Conservation (phyloP, 2,888 invertebrate species). For the Netelia virgata region DNA sequence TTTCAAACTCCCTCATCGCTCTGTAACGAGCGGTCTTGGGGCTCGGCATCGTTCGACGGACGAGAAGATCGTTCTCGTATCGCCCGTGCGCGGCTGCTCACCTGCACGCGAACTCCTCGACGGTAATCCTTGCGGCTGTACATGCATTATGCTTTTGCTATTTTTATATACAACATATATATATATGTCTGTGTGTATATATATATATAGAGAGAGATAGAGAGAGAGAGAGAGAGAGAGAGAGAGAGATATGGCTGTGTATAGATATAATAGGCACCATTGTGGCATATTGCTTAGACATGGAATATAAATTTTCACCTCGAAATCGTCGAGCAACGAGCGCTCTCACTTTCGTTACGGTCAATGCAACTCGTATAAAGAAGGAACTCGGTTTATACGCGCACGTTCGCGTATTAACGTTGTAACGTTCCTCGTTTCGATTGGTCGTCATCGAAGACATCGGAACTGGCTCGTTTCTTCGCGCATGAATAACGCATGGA, state of each 20-base stretch:
- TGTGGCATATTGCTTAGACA: not conserved
- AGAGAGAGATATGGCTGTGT: too few species aligned
- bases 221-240: too few species aligned
- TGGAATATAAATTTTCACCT: constrained; percentile 48
- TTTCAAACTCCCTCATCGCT: not conserved
- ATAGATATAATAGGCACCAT: not conserved
- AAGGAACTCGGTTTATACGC: not conserved
- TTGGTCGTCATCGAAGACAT: not conserved
- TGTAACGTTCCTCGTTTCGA: not conserved
- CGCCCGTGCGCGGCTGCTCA: constrained; percentile 16
- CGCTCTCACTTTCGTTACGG: constrained; percentile 71
- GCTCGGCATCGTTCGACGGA: constrained; percentile 40
- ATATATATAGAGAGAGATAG: not conserved
- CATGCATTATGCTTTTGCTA: not conserved
- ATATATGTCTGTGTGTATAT: not conserved
- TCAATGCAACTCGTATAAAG: constrained; percentile 42
- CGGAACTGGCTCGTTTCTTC: not conserved
- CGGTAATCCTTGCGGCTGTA: constrained; percentile 14
- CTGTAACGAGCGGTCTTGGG: constrained; percentile 28
- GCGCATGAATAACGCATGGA: not conserved
- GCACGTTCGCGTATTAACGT: not conserved
- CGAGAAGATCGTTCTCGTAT: constrained; percentile 39
- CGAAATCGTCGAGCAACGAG: constrained; percentile 37
- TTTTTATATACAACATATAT: constrained; percentile 3
- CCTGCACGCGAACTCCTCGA: constrained; percentile 34